Evolutionary conservation across 2,113 vertebrate species (phyloP).

Genomic region (Ceyx melanurus): DNA sequence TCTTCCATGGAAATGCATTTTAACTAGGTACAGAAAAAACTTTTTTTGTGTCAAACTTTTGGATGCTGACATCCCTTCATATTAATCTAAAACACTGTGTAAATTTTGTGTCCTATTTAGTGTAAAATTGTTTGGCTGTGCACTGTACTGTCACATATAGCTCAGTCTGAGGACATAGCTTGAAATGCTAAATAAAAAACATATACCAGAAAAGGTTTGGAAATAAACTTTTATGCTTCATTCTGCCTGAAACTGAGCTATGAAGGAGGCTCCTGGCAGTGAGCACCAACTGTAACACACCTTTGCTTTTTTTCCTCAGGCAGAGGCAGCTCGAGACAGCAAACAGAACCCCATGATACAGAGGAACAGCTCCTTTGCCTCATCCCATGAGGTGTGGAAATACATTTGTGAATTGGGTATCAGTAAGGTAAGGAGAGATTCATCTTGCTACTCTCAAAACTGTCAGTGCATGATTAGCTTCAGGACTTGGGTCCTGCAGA

Average conservation of each 20-base stretch:
- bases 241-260: neutral
- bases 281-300: neutral
- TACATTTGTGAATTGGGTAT: slow-evolving; percentile 97
- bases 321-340: slow-evolving; percentile 88
- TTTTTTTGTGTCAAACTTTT: neutral
- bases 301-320: slow-evolving; percentile 64
- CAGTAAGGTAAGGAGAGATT: slow-evolving; percentile 81
- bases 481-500: neutral
- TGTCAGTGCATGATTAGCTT: neutral
- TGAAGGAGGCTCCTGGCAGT: neutral
- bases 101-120: neutral
- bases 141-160: neutral
- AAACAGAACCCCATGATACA: slow-evolving; percentile 97
- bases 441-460: neutral
- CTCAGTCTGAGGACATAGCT: neutral
- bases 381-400: slow-evolving; percentile 98
- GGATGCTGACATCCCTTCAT: neutral
- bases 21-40: neutral
- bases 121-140: neutral
- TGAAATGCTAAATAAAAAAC: neutral
- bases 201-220: neutral
- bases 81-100: neutral
- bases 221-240: neutral
- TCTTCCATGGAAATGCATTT: neutral
- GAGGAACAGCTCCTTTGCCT: slow-evolving; percentile 95